Evolutionary conservation across 2,888 invertebrate genomes (phyloP), one percentile per base, ranked within the genome.

Genomic region (Erpobdella octoculata): DNA sequence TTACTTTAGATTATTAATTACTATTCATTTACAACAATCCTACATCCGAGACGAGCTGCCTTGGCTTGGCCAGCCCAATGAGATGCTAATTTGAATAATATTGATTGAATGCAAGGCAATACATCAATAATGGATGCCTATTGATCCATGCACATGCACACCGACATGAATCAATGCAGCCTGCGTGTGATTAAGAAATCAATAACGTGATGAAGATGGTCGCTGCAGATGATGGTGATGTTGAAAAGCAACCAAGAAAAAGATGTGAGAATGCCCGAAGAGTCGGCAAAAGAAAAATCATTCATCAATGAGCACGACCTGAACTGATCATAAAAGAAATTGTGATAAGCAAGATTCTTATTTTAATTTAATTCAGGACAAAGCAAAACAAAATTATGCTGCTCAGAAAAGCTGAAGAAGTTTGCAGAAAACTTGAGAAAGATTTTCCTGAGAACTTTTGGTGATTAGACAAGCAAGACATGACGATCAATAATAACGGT

Each of bases 131-230:
- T 53, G 53, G 53, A 53, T 53, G 53, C 53, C 28, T 53, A 53
- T 53, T 15, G 53, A 53, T 53, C 53, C 8, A 28, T 53, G 53
- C 62, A 35, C 35, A 62, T 35, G 35, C 62, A 31, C 35, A 33
- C 62, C 6, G 31, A 35, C 31, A 9, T n/a, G n/a, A 62, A 62
- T 62, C 62, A 31, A 62, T 62, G 35, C 33, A 18, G 62, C 28
- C 35, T 31, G 62, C 62, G n/a, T 62, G 62, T 62, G 62, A 62
- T 62, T 62, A 62, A 2, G 33, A 62, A 62, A 62, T 62, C 62
- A 62, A 62, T 62, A 35, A 62, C 33, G 33, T 21, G 28, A 62
- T n/a, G 21, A 4, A 62, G 62, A 33, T 62, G 62, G n/a, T n/a
- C n/a, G n/a, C 5, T 35, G 62, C 3, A 28, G 61, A 61, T 61